Conservation (phyloP, 1,140 invertebrate species). For the Diploscapter pachys region DNA sequence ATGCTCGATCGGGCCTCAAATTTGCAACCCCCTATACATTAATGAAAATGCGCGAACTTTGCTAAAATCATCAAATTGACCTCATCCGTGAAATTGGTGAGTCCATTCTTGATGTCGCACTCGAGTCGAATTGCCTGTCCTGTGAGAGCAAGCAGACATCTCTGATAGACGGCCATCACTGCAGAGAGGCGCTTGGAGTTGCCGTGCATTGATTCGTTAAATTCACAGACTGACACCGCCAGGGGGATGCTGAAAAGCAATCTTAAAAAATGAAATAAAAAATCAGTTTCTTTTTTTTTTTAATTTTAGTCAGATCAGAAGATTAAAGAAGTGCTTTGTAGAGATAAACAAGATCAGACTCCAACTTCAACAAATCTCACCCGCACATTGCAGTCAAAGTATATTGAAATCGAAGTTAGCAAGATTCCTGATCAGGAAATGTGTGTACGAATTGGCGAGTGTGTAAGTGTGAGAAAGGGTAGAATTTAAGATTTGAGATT, state of each 20-base stretch:
- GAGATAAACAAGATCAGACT: not conserved
- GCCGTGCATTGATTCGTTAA: conserved; percentile 68
- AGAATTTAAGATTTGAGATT: too few species aligned
- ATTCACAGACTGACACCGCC: conserved; percentile 77
- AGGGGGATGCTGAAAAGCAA: conserved; percentile 65
- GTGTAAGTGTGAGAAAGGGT: too few species aligned
- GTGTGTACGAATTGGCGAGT: too few species aligned
- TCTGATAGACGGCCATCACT: conserved; percentile 65
- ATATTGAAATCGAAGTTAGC: too few species aligned
- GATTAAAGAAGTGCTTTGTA: not conserved
- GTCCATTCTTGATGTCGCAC: conserved; percentile 64
- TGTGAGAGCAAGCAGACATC: conserved; percentile 74
- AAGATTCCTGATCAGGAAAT: too few species aligned
- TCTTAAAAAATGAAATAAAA: not conserved
- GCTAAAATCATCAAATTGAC: not conserved
- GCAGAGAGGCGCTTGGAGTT: conserved; percentile 38
- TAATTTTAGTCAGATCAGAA: not conserved
- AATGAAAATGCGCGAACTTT: not conserved
- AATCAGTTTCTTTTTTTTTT: not conserved
- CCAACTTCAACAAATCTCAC: too few species aligned
- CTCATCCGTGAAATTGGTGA: conserved; percentile 34
- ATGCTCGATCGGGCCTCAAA: too few species aligned
- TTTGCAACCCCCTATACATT: too few species aligned
- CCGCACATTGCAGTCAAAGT: too few species aligned
- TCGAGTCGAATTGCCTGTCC: conserved; percentile 76